Conservation (phyloP, 2,888 invertebrate genomes). For the Coremacera marginata region DNA sequence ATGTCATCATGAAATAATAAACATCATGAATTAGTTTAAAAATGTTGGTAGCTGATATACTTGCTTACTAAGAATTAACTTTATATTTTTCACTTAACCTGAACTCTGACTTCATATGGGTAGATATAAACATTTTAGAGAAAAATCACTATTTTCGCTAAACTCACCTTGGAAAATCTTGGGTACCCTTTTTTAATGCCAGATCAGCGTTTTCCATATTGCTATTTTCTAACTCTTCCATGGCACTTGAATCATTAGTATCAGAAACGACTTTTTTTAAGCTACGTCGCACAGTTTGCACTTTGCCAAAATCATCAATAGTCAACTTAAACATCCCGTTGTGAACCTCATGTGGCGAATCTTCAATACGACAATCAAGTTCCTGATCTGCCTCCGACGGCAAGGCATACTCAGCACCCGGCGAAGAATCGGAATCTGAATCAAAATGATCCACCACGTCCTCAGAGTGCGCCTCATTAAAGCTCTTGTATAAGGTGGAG, state of each 20-base stretch:
- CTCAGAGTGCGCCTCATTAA: constrained; percentile 64
- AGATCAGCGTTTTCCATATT: background rate
- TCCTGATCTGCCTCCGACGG: background rate
- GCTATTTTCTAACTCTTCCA: background rate
- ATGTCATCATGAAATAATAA: too few relatives aligned
- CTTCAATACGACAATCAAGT: background rate
- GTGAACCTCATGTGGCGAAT: background rate
- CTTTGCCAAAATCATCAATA: constrained; percentile 43
- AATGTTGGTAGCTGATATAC: too few relatives aligned
- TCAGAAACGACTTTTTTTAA: constrained; percentile 49
- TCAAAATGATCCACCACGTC: constrained; percentile 64
- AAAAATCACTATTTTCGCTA: too few relatives aligned
- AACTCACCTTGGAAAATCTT: constrained; percentile 62
- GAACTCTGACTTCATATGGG: too few relatives aligned
- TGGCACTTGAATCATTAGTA: background rate
- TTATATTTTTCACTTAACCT: background rate
- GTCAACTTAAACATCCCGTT: background rate
- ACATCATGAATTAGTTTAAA: too few relatives aligned
- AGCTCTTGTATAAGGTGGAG: constrained; percentile 49
- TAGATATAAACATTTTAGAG: too few relatives aligned
- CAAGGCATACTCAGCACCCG: constrained; percentile 40
- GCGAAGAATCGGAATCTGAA: constrained; percentile 52
- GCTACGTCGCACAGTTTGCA: constrained; percentile 46
- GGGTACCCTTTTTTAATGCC: constrained; percentile 38
- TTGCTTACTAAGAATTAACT: background rate